Base-by-base conservation (phyloP, 2,797 vertebrate genomes). In the Taenioides sp. region DNA sequence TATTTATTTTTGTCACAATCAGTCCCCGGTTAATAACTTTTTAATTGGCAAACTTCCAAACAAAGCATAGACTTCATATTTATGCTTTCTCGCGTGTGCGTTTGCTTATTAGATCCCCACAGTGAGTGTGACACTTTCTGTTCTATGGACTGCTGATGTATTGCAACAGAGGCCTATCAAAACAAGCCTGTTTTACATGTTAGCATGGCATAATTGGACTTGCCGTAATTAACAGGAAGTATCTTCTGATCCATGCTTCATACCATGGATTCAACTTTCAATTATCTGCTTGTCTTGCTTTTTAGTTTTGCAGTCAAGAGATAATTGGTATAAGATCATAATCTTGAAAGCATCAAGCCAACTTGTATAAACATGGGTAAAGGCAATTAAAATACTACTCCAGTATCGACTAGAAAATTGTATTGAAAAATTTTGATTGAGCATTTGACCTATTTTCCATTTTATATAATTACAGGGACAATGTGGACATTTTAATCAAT, bases 21-120 rank as follows among this genome's bases (percentile, higher is more conserved):
- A 27, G 16, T 31, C 23, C 14, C 27, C 31, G 59, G 5, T 61
- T 31, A 34, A 60, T 28, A 60, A 27, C 17, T 47, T 61, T 34
- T 61, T 18, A 34, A 28, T 34, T 6, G 16, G 59, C 16, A 31
- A 61, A 62, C 22, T 16, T 47, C 12, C 4, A 22, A 23, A 12
- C n/a, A 28, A 20, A 28, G 2, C 2, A 22, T 5, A n/a, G 25
- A 5, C 17, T 54, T 34, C 18, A 64, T 17, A 27, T 27, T 27
- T 7, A 31, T 62, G 18, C 27, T 6, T 20, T 20, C 54, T 65
- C 43, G 20, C 43, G 61, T 47, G 14, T 47, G 3, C 43, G 62
- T 49, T 68, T 31, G 25, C 43, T 69, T 57, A 79, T 70, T 34
- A 34, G 49, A 54, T 60, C 5, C 65, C 49, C 65, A 17, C 25